Evolutionary conservation across 2,113 vertebrate species (phyloP).

Genomic region (Prochilodus magdalenae): DNA sequence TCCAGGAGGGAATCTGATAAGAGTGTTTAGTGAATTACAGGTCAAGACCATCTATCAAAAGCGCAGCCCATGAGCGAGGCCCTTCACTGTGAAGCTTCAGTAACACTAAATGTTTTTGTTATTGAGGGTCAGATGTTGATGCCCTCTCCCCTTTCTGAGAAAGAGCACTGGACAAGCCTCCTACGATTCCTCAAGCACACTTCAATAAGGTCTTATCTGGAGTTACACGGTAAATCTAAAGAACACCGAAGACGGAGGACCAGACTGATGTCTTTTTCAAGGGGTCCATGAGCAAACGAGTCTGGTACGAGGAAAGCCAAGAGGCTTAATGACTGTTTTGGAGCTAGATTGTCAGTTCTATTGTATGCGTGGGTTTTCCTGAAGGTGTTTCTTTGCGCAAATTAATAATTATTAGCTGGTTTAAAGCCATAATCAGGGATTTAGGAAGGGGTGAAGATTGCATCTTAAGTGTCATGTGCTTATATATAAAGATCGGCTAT

Average conservation of each 20-base stretch:
- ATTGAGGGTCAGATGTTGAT: not conserved
- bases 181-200: conserved; percentile 25
- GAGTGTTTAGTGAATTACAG: not conserved
- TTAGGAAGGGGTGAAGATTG: not conserved
- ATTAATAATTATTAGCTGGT: not conserved
- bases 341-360: not conserved
- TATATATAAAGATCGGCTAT: no score
- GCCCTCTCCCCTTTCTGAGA: not conserved
- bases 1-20: not conserved
- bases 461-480: not conserved
- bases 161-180: not conserved
- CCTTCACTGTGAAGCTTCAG: not conserved
- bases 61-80: not conserved
- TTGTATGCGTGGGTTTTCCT: not conserved
- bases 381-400: not conserved
- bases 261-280: not conserved
- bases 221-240: not conserved
- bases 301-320: not conserved
- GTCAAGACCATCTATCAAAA: no score
- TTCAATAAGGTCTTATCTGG: conserved; percentile 12
- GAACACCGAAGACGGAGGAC: conserved; percentile 5
- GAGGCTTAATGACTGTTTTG: conserved; percentile 2
- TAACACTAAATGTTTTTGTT: conserved; percentile 8
- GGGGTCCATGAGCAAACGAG: not conserved
- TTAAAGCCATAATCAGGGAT: conserved; percentile 27